phyloP scores from a whole-genome alignment of 2,888 invertebrate genomes.

The Spilosoma lubricipeda region DNA sequence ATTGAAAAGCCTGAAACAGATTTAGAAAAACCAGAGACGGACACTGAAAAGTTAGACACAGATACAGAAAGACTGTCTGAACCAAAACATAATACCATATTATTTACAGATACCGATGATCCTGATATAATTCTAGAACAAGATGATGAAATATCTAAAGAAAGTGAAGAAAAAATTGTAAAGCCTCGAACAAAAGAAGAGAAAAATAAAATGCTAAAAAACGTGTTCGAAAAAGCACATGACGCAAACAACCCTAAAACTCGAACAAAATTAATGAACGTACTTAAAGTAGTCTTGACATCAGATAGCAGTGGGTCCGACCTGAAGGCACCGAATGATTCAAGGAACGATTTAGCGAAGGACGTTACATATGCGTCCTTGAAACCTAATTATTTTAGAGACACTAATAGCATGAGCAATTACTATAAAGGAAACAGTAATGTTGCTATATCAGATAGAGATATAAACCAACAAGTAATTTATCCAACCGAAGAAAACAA shows the following conservation, averaged over 20 bases:
- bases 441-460: slow-evolving; percentile 35
- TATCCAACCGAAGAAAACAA: slow-evolving; percentile 53
- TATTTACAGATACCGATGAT: slow-evolving; percentile 47
- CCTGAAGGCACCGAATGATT: slow-evolving; percentile 44
- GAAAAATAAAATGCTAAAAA: slow-evolving; percentile 67
- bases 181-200: slow-evolving; percentile 55
- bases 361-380: slow-evolving; percentile 62
- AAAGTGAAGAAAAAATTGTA: slow-evolving; percentile 22
- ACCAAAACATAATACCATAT: slow-evolving; percentile 28
- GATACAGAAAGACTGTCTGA: slow-evolving; percentile 12
- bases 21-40: slow-evolving; percentile 27
- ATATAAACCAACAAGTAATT: slow-evolving; percentile 31
- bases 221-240: slow-evolving; percentile 62
- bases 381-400: slow-evolving; percentile 59
- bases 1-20: slow-evolving; percentile 35
- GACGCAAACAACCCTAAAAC: slow-evolving; percentile 58
- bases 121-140: slow-evolving; percentile 28
- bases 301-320: slow-evolving; percentile 66
- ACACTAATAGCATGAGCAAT: slow-evolving; percentile 66
- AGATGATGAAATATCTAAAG: slow-evolving; percentile 1
- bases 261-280: slow-evolving; percentile 58
- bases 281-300: slow-evolving; percentile 66
- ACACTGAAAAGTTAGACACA: slow-evolving; percentile 22
- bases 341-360: slow-evolving; percentile 46
- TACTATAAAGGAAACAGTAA: slow-evolving; percentile 57